Percentiles rank a stretch among this genome's conserved stretches.
phyloP scores from a whole-genome alignment of 2,888 invertebrate species.

The Drosophila phalerata region DNA sequence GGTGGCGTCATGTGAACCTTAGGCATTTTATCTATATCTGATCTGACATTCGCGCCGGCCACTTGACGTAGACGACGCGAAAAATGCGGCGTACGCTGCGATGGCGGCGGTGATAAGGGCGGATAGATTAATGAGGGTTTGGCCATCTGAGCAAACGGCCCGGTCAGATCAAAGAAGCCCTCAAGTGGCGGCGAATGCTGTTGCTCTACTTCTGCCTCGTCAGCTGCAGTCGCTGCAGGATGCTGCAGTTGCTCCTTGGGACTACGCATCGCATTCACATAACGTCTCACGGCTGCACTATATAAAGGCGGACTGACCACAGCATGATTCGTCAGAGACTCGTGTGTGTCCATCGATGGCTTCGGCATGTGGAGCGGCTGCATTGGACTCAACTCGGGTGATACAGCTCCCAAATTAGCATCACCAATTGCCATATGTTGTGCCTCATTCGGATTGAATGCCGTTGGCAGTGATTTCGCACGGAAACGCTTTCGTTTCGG shows the following conservation, averaged over 20 bases:
- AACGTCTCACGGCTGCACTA: conserved; percentile 30
- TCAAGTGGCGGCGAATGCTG: conserved; percentile 9
- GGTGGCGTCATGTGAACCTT: conserved; percentile 31
- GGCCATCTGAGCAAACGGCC: conserved; percentile 12
- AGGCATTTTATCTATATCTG: neutral
- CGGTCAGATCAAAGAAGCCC: conserved; percentile 13
- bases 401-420: neutral
- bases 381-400: neutral
- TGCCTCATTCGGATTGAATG: neutral
- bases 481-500: conserved; percentile 28
- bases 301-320: conserved; percentile 41
- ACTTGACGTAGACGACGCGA: conserved; percentile 47
- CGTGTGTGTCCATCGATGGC: conserved; percentile 19
- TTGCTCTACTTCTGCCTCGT: neutral
- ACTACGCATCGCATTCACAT: conserved; percentile 18
- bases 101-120: conserved; percentile 24
- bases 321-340: conserved; percentile 15
- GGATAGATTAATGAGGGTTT: conserved; percentile 48
- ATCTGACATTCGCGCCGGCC: conserved; percentile 14
- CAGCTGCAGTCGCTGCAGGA: neutral
- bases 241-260: neutral
- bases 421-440: neutral
- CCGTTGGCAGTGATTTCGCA: conserved; percentile 50
- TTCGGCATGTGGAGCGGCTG: neutral
- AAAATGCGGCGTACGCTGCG: conserved; percentile 37